Conservation (phyloP, 2,113 vertebrate genomes). For the Gnathonemus longibarbis region DNA sequence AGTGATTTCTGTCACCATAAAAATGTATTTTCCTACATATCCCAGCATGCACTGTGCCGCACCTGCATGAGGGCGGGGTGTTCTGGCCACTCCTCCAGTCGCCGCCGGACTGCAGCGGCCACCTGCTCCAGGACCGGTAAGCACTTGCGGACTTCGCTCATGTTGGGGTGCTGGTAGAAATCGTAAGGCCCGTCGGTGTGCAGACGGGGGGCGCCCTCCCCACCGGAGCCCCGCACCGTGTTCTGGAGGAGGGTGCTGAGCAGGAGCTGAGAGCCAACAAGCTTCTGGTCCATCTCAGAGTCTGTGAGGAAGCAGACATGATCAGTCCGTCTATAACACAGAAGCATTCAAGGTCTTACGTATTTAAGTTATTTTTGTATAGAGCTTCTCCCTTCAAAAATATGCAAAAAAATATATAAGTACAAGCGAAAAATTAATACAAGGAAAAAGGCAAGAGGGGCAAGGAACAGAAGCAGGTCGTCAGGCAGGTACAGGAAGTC, state of each 20-base stretch:
- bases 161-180: conserved; percentile 89
- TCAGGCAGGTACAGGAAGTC: not conserved
- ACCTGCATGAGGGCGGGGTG: conserved; percentile 90
- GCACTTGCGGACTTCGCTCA: conserved; percentile 74
- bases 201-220: conserved; percentile 56
- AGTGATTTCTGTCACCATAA: not conserved
- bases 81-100: conserved; percentile 86
- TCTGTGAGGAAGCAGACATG: conserved; percentile 50
- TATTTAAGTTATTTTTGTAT: not conserved
- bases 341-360: not conserved
- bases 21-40: not conserved
- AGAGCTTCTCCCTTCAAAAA: not conserved
- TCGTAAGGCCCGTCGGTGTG: conserved; percentile 75
- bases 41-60: conserved; percentile 7
- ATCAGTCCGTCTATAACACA: not conserved
- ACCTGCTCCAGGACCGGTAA: conserved; percentile 75
- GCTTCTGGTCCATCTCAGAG: conserved; percentile 71
- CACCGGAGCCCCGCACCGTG: conserved; percentile 64
- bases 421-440: not conserved
- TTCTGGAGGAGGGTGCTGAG: conserved; percentile 77
- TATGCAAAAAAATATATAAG: not conserved
- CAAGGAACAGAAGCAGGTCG: not conserved
- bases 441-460: not conserved
- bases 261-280: conserved; percentile 78
- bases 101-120: conserved; percentile 58